Conservation (phyloP, 2,113 vertebrate species). For the Plecotus auritus region DNA sequence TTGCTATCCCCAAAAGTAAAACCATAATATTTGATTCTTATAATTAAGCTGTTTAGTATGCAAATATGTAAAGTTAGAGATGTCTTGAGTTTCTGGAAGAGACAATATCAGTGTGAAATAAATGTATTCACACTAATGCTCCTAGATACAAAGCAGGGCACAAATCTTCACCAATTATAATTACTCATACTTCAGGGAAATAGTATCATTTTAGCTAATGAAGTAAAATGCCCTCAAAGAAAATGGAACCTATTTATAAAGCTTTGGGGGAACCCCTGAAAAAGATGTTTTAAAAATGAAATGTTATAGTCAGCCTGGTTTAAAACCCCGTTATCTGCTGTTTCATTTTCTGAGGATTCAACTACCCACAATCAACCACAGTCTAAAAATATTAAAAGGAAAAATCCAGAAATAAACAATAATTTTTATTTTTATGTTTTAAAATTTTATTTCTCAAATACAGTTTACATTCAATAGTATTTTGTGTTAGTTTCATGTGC, state of each 20-base stretch:
- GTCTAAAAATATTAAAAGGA: background rate
- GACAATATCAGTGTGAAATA: conserved; percentile 15
- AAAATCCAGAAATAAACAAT: background rate
- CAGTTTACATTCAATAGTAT: background rate
- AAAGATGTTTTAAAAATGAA: conserved; percentile 46
- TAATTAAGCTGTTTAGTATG: background rate
- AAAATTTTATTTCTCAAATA: background rate
- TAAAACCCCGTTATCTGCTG: background rate
- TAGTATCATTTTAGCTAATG: conserved; percentile 73
- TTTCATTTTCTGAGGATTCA: background rate
- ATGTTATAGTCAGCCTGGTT: conserved; percentile 1
- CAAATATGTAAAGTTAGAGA: background rate
- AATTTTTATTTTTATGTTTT: background rate
- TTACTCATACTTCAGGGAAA: conserved; percentile 56
- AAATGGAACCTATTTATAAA: conserved; percentile 61
- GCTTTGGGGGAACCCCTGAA: conserved; percentile 30
- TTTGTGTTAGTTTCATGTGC: background rate
- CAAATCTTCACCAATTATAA: conserved; percentile 28
- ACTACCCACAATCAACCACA: background rate
- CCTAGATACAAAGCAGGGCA: conserved; percentile 7
- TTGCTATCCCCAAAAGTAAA: background rate
- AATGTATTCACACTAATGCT: conserved; percentile 10
- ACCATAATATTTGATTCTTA: background rate
- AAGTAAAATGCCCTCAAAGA: conserved; percentile 71
- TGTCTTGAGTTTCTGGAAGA: background rate